These are phyloP conservation scores for Catharus minimus DNA, from an alignment of 2,113 vertebrate species.

Conservation along the genomic window DNA sequence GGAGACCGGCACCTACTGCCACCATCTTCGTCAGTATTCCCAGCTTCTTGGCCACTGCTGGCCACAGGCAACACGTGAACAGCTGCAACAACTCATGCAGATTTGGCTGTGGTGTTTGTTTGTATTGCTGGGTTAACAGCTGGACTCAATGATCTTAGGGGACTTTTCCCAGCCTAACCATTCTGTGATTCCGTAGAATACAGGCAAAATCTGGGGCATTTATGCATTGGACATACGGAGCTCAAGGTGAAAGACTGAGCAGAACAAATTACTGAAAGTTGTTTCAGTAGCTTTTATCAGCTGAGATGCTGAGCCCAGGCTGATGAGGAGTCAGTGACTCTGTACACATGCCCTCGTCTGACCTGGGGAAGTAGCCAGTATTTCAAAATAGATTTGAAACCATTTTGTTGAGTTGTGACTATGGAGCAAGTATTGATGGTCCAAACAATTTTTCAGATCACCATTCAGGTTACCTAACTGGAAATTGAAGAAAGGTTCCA, in stretches of 20 bases:
- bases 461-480: neutral
- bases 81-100: rapidly evolving
- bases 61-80: neutral
- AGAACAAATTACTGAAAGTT: neutral
- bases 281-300: neutral
- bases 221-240: neutral
- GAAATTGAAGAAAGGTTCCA: neutral
- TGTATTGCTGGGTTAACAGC: neutral
- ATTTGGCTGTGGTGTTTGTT: neutral
- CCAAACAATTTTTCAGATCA: neutral
- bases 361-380: neutral
- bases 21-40: neutral
- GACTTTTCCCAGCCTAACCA: neutral
- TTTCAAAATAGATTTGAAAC: neutral
- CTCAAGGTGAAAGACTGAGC: neutral
- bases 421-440: neutral
- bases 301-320: neutral
- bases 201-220: neutral
- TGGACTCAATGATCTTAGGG: neutral
- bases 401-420: neutral
- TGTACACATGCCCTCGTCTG: rapidly evolving
- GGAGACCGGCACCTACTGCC: neutral
- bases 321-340: neutral
- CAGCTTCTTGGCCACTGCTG: neutral
- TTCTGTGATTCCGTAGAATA: neutral